phyloP scores from a whole-genome alignment of 2,113 vertebrate species.

The Ranitomeya imitator region DNA sequence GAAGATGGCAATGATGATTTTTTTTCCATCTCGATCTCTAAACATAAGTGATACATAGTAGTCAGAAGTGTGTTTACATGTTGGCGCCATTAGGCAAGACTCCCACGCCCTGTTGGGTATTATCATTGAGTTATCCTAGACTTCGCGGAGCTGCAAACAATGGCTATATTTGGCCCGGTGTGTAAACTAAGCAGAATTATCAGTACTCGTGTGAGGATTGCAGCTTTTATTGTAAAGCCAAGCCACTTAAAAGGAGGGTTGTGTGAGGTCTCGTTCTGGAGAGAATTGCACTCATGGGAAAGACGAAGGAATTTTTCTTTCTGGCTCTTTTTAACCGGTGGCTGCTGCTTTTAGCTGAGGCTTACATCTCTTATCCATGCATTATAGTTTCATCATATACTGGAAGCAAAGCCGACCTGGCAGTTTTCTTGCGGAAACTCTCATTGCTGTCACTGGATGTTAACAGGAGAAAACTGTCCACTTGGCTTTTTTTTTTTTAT shows the following conservation, averaged over 20 bases:
- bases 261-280: constrained; percentile 28
- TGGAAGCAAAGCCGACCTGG: constrained; percentile 37
- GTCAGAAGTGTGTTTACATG: background rate
- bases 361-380: constrained; percentile 32
- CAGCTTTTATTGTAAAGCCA: constrained; percentile 4
- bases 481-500: constrained; percentile 14
- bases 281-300: constrained; percentile 21
- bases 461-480: constrained; percentile 36
- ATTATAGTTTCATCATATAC: constrained; percentile 30
- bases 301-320: constrained; percentile 6
- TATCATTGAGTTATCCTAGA: background rate
- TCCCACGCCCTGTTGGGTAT: background rate
- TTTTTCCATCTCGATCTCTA: too few species aligned
- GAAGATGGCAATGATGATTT: too few species aligned
- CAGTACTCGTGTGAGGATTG: background rate
- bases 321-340: background rate
- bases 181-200: constrained; percentile 4
- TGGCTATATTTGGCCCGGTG: background rate
- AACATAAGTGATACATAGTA: too few species aligned
- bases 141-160: background rate
- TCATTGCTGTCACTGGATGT: constrained; percentile 38
- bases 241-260: background rate
- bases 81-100: background rate
- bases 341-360: constrained; percentile 12
- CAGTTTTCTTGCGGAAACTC: constrained; percentile 18